Evolutionary conservation across 2,888 invertebrate genomes (phyloP).

Genomic region (Tineola bisselliella): DNA sequence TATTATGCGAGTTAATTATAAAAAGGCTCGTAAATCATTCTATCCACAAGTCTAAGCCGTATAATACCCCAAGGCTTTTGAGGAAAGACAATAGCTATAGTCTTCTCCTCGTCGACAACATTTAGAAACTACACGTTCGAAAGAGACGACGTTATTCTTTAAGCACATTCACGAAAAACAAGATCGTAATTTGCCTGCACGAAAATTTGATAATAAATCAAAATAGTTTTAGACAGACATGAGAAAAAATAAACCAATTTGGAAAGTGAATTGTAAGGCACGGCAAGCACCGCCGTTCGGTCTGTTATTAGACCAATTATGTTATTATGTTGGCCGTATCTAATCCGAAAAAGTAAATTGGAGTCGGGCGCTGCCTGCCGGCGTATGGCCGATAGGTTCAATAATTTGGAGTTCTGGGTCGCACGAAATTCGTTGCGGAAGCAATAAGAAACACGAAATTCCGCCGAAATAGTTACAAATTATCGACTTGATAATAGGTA

Average conservation of each 20-base stretch:
- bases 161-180: conserved; percentile 43
- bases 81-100: conserved; percentile 45
- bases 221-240: conserved; percentile 65
- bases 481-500: conserved; percentile 38
- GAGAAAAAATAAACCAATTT: conserved; percentile 65
- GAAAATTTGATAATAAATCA: conserved; percentile 68
- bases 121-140: conserved; percentile 27
- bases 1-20: conserved; percentile 57
- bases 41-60: conserved; percentile 40
- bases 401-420: conserved; percentile 62
- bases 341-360: conserved; percentile 68
- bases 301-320: conserved; percentile 67
- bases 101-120: conserved; percentile 38
- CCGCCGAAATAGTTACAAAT: conserved; percentile 47
- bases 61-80: conserved; percentile 46
- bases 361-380: conserved; percentile 65
- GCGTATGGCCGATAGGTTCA: conserved; percentile 63
- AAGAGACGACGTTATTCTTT: conserved; percentile 34
- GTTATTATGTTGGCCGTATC: conserved; percentile 68
- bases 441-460: conserved; percentile 66
- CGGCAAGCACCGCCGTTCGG: conserved; percentile 48
- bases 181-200: conserved; percentile 63
- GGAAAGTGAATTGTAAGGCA: conserved; percentile 68
- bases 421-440: conserved; percentile 68
- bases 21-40: conserved; percentile 54